Evolutionary conservation across 2,797 vertebrate species (phyloP), one percentile per base, ranked within the genome.

Genomic region (Silurus lanzhouensis): DNA sequence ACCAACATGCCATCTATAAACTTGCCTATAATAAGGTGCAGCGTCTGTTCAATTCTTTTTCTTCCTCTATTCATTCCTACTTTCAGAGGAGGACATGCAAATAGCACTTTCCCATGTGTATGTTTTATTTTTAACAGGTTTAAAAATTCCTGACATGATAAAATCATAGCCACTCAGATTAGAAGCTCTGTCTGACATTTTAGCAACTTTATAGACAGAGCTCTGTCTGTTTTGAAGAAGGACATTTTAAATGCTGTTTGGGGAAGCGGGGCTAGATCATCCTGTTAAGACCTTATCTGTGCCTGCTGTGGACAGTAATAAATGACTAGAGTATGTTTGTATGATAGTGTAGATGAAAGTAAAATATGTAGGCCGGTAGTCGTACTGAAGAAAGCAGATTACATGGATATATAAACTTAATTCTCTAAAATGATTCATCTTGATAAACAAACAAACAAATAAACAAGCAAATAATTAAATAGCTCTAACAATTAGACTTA

Each of bases 221-320:
- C 52, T 78, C 17, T 44, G 38, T 71, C 72, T 82, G 25, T 71
- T 81, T 70, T 78, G 72, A 44, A 78, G 57, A 61, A 79, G 38
- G 19, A 78, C 22, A 78, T 22, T 78, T 78, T n/a, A 70, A 87
- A 70, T 19, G 20, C 66, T 63, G 63, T 81, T 67, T 78, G 72
- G 46, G 75, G 75, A 82, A 84, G 15, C 46, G 22, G 68, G 25
- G 83, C 22, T 38, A 78, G 64, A 88, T 79, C 79, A 78, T 84
- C 81, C 82, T 89, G 88, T 85, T 82, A 85, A 82, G 72, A 89
- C 85, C 83, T 85, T 85, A 85, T 89, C 85, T 82, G 27, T 44
- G 74, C 55, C 25, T 75, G 80, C 77, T 89, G 81, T 63, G 5
- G 57, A 44, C 76, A 44, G 57, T 38, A 57, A 61, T 60, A 63